phyloP scores from a whole-genome alignment of 2,113 vertebrate species.

The Oryzias woworae region DNA sequence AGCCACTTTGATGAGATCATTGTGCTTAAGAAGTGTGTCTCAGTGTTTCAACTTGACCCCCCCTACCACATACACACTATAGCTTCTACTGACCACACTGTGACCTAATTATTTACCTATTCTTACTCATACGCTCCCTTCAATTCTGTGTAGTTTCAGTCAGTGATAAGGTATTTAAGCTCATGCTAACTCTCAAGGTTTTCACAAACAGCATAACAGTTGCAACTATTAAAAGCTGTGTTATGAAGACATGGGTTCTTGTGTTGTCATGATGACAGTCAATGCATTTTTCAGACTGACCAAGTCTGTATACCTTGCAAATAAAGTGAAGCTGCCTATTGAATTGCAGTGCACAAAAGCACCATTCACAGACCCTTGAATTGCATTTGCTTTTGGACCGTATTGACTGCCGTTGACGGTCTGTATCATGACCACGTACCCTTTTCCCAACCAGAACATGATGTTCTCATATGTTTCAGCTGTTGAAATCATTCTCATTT shows the following conservation, averaged over 20 bases:
- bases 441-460: slow-evolving; percentile 37
- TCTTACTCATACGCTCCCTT: slow-evolving; percentile 17
- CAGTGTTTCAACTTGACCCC: too few relatives aligned
- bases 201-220: background rate
- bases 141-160: slow-evolving; percentile 21
- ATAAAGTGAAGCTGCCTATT: slow-evolving; percentile 46
- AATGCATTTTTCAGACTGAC: slow-evolving; percentile 11
- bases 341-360: slow-evolving; percentile 42
- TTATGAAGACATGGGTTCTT: slow-evolving; percentile 5
- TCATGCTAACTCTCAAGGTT: slow-evolving; percentile 28
- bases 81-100: slow-evolving; percentile 14
- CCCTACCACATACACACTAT: slow-evolving; percentile 34
- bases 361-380: slow-evolving; percentile 36
- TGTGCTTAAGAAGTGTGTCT: background rate
- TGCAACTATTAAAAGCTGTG: too few relatives aligned
- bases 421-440: slow-evolving; percentile 15
- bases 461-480: slow-evolving; percentile 45
- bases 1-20: slow-evolving; percentile 44
- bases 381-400: slow-evolving; percentile 25
- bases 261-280: slow-evolving; percentile 16
- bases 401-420: slow-evolving; percentile 17
- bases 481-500: slow-evolving; percentile 54
- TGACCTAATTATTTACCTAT: slow-evolving; percentile 40
- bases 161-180: slow-evolving; percentile 27
- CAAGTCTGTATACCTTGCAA: slow-evolving; percentile 33